Evolutionary conservation across 1,140 invertebrate genomes (phyloP).

Genomic region (Bilobella aurantiaca): DNA sequence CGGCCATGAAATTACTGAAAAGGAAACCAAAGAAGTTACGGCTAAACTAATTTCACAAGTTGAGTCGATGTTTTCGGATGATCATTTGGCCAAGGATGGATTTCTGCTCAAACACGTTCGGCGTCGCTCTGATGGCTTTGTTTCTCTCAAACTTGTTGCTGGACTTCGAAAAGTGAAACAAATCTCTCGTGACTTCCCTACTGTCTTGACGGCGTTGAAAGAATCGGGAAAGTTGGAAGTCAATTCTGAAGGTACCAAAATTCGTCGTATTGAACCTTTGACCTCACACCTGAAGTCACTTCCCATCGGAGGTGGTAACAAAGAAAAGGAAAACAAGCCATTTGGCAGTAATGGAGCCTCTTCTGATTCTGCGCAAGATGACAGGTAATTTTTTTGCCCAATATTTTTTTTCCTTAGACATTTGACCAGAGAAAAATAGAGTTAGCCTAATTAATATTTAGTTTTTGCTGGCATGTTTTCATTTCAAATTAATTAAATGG

Average conservation of each 20-base stretch:
- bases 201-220: constrained; percentile 40
- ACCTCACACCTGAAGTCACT: constrained; percentile 83
- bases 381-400: too few species aligned
- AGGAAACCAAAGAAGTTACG: constrained; percentile 47
- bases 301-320: constrained; percentile 35
- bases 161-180: constrained; percentile 87
- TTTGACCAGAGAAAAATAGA: too few species aligned
- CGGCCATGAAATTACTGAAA: constrained; percentile 9
- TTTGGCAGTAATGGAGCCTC: background rate
- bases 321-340: constrained; percentile 19
- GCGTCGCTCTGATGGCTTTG: constrained; percentile 87
- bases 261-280: constrained; percentile 70
- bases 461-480: too few species aligned
- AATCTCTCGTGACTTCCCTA: constrained; percentile 82
- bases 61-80: constrained; percentile 89
- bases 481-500: background rate
- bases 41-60: constrained; percentile 70
- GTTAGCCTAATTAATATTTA: too few species aligned
- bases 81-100: constrained; percentile 86
- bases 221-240: constrained; percentile 72
- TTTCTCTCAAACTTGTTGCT: constrained; percentile 84
- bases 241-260: constrained; percentile 79
- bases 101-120: constrained; percentile 89
- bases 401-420: too few species aligned
- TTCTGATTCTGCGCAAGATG: constrained; percentile 6